These are phyloP conservation scores for Bursaphelenchus mucronatus DNA, from an alignment of 1,140 invertebrate genomes.

Conservation along the genomic window DNA sequence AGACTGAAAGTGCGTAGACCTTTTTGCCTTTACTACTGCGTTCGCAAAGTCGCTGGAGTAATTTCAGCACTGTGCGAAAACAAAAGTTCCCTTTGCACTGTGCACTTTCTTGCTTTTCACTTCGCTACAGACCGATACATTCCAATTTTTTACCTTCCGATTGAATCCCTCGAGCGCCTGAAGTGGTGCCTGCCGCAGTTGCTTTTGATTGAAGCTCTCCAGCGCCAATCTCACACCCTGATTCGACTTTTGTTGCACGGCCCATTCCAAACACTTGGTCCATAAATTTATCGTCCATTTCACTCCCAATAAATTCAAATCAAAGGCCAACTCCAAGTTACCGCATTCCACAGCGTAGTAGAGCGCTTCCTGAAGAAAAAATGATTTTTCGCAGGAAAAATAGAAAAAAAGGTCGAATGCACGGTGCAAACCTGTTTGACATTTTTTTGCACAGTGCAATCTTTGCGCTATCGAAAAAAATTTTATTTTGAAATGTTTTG, in stretches of 20 bases:
- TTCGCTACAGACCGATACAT: too few species aligned
- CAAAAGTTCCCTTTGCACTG: too few species aligned
- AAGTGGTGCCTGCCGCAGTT: slow-evolving; percentile 2
- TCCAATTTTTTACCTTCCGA: not conserved
- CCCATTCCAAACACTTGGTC: slow-evolving; percentile 14
- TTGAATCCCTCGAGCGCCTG: not conserved
- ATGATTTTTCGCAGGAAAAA: not conserved
- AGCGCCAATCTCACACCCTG: not conserved
- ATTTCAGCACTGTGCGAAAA: too few species aligned
- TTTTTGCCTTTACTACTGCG: too few species aligned
- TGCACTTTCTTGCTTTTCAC: too few species aligned
- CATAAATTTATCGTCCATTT: slow-evolving; percentile 17
- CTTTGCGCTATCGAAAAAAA: not conserved
- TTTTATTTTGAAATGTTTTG: not conserved
- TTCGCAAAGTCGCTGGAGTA: too few species aligned
- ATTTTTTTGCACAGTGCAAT: not conserved
- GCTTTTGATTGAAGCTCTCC: slow-evolving; percentile 11
- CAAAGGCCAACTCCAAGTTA: slow-evolving; percentile 7
- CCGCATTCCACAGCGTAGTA: slow-evolving; percentile 22
- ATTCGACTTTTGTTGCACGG: slow-evolving; percentile 19
- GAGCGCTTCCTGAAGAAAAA: slow-evolving; percentile 15
- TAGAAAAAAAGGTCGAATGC: slow-evolving; percentile 3
- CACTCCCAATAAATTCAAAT: slow-evolving; percentile 14
- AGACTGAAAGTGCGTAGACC: too few species aligned
- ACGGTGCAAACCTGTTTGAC: not conserved